Conservation (phyloP, 1,140 invertebrate genomes). For the Sminthurides bifidus region DNA sequence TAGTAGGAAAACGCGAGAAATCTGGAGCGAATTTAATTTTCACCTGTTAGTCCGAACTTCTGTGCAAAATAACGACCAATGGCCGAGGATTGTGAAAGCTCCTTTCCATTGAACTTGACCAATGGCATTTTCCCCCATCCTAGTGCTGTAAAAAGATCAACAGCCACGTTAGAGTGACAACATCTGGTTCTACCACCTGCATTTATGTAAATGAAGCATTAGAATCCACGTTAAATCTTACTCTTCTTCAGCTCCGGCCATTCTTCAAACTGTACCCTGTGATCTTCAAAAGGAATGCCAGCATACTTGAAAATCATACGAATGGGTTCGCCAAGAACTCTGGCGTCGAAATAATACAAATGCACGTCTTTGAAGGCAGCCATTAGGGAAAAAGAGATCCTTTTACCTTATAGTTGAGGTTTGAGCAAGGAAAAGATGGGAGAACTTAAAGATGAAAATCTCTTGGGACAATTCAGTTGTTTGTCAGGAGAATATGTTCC, state of each 20-base stretch:
- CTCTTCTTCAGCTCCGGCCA: slow-evolving; percentile 48
- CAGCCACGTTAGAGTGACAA: background rate
- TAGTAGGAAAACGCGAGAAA: too few species aligned
- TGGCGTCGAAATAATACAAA: slow-evolving; percentile 17
- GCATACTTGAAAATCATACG: slow-evolving; percentile 22
- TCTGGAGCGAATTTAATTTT: too few species aligned
- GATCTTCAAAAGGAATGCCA: slow-evolving; percentile 47
- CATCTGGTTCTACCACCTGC: background rate
- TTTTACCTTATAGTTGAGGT: too few species aligned
- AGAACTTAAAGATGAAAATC: too few species aligned
- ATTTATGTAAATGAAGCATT: background rate
- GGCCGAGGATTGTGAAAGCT: slow-evolving; percentile 6
- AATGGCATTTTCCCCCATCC: slow-evolving; percentile 14
- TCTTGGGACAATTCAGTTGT: too few species aligned
- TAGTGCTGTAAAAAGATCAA: background rate
- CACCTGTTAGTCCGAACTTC: too few species aligned
- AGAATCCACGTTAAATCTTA: background rate
- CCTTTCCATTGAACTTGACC: background rate
- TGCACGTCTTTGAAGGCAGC: background rate
- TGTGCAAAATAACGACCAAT: slow-evolving; percentile 3
- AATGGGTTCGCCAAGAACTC: slow-evolving; percentile 22
- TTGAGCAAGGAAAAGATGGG: too few species aligned
- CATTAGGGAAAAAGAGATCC: background rate
- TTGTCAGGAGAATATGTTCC: too few species aligned
- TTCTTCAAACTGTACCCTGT: slow-evolving; percentile 38